phyloP scores from a whole-genome alignment of 2,888 invertebrate species.

The Tryphoninae sp. region DNA sequence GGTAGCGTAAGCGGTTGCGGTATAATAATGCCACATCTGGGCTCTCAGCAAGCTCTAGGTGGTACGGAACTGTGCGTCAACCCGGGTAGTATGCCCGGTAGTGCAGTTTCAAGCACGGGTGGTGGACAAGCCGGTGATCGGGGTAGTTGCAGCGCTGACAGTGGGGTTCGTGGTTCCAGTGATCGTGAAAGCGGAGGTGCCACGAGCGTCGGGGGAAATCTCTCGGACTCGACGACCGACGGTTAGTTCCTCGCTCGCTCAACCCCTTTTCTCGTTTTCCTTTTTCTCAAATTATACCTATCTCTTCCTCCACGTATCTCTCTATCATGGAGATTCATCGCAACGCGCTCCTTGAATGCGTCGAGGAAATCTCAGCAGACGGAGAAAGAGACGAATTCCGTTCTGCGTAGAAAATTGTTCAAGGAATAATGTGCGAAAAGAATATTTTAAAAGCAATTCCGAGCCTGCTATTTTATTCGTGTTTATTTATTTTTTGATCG shows the following conservation, averaged over 20 bases:
- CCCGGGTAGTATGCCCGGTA: constrained; percentile 68
- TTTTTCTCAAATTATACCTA: constrained; percentile 2
- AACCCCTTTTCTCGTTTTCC: constrained; percentile 16
- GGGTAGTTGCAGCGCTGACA: constrained; percentile 93
- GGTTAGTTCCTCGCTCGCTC: constrained; percentile 81
- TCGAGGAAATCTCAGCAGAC: constrained; percentile 1
- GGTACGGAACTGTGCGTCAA: constrained; percentile 74
- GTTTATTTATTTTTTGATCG: constrained; percentile 23
- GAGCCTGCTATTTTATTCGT: background rate
- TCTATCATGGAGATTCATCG: constrained; percentile 25
- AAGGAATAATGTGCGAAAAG: background rate
- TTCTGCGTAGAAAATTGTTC: background rate
- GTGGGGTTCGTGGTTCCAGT: constrained; percentile 92
- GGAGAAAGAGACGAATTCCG: background rate
- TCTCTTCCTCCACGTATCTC: background rate
- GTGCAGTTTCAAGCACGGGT: constrained; percentile 81
- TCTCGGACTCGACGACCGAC: constrained; percentile 90
- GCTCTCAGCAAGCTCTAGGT: constrained; percentile 77
- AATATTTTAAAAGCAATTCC: background rate
- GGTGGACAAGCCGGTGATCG: constrained; percentile 85
- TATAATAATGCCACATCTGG: constrained; percentile 81
- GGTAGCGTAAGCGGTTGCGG: constrained; percentile 76
- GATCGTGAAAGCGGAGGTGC: constrained; percentile 91
- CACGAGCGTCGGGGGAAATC: constrained; percentile 91
- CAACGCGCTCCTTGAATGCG: constrained; percentile 12